A percentile compares a stretch with the other conserved stretches of the same genome.
phyloP scores from a whole-genome alignment of 2,797 vertebrate genomes.

The Trematomus bernacchii region DNA sequence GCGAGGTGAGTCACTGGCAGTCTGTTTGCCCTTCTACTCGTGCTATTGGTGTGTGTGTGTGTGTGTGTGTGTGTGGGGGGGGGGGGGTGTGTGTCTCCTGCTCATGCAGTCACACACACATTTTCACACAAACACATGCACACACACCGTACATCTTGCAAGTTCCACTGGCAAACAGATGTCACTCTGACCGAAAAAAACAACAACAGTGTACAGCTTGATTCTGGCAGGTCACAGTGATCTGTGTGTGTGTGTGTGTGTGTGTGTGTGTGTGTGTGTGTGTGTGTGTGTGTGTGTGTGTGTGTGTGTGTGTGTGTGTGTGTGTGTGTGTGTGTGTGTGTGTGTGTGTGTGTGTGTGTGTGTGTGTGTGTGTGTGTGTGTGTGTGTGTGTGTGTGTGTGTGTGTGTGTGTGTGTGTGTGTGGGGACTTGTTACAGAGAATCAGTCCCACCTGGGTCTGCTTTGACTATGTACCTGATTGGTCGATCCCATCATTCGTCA shows the following conservation, averaged over 20 bases:
- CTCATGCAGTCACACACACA: not conserved
- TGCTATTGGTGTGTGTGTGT: slow-evolving; percentile 30
- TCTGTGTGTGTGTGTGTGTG: not conserved
- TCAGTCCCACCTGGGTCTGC: slow-evolving; percentile 43
- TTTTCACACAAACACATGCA: not conserved
- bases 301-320: no score
- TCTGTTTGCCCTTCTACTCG: slow-evolving; percentile 39
- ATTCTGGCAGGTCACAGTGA: slow-evolving; percentile 56
- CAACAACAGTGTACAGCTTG: slow-evolving; percentile 33
- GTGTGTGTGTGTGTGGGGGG: slow-evolving; percentile 41
- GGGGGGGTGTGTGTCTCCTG: slow-evolving; percentile 21
- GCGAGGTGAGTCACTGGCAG: slow-evolving; percentile 52
- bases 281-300: no score
- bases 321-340: not conserved
- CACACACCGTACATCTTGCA: slow-evolving; percentile 25
- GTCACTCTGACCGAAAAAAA: slow-evolving; percentile 61
- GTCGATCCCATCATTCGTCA: slow-evolving; percentile 31
- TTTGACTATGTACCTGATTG: slow-evolving; percentile 50
- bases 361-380: slow-evolving; percentile 1
- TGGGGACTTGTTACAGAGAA: slow-evolving; percentile 46
- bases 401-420: slow-evolving; percentile 22
- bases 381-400: slow-evolving; percentile 22
- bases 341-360: slow-evolving; percentile 22
- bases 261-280: no score
- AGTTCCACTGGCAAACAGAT: slow-evolving; percentile 63